Conservation (phyloP, 2,888 invertebrate species). For the Lobophora halterata region DNA sequence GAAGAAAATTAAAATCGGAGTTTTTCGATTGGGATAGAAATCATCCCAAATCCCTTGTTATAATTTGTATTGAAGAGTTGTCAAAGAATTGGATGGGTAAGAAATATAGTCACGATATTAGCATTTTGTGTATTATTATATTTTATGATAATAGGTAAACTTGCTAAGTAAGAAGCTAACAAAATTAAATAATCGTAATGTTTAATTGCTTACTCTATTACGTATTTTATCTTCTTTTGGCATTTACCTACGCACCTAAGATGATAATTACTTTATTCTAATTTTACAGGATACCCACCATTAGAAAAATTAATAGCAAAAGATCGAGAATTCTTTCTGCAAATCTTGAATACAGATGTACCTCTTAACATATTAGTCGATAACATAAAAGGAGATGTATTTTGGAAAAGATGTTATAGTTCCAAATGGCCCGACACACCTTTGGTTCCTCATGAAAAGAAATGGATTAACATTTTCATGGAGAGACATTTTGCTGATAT, state of each 20-base stretch:
- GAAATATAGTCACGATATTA: no score
- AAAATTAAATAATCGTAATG: neutral
- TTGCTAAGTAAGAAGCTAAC: no score
- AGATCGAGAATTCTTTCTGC: slow-evolving; percentile 66
- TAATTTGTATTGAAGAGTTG: slow-evolving; percentile 71
- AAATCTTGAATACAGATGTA: slow-evolving; percentile 61
- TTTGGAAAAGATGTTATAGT: slow-evolving; percentile 71
- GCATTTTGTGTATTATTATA: no score
- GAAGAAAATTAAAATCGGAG: slow-evolving; percentile 72
- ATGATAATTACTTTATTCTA: slow-evolving; percentile 5
- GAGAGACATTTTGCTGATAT: slow-evolving; percentile 69
- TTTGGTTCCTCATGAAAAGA: slow-evolving; percentile 45
- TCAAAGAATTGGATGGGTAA: slow-evolving; percentile 69
- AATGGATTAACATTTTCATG: slow-evolving; percentile 71
- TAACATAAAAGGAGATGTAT: slow-evolving; percentile 69
- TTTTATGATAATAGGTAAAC: no score
- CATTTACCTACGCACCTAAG: no score
- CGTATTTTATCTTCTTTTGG: no score
- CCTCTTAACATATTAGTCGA: slow-evolving; percentile 68
- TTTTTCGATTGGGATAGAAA: slow-evolving; percentile 75
- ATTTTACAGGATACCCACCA: slow-evolving; percentile 54
- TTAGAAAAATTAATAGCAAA: slow-evolving; percentile 60
- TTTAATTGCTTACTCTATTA: no score
- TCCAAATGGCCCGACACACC: slow-evolving; percentile 60
- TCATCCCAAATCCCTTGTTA: slow-evolving; percentile 67